A percentile compares a stretch with the other conserved stretches of the same genome.
phyloP scores from a whole-genome alignment of 2,888 invertebrate species.

The Sphecodes monilicornis region DNA sequence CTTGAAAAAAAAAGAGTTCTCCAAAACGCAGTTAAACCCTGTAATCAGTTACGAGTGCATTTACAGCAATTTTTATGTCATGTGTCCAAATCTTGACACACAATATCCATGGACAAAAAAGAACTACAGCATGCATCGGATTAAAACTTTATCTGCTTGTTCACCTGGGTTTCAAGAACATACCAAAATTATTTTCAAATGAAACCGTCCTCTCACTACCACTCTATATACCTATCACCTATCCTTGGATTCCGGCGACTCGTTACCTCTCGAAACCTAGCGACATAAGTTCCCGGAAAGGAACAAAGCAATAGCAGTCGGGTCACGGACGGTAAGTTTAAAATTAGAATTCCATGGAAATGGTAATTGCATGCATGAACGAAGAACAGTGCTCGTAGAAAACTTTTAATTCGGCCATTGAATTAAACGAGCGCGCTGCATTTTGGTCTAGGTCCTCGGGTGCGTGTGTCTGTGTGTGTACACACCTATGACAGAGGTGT shows the following conservation, averaged over 20 bases:
- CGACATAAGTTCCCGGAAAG: slow-evolving; percentile 28
- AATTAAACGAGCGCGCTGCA: slow-evolving; percentile 63
- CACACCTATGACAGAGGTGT: no score
- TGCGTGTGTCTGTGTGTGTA: no score
- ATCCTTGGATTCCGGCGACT: background rate
- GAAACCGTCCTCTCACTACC: background rate
- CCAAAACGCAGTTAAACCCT: no score
- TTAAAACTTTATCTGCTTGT: background rate
- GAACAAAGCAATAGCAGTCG: slow-evolving; percentile 20
- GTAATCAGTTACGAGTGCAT: no score
- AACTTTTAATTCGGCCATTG: slow-evolving; percentile 71
- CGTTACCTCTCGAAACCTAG: slow-evolving; percentile 12
- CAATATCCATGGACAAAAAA: no score
- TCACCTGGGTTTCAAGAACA: background rate
- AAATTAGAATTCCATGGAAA: slow-evolving; percentile 61
- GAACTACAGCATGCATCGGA: background rate
- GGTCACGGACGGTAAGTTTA: slow-evolving; percentile 41
- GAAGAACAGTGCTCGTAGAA: slow-evolving; percentile 63
- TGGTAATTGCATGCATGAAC: slow-evolving; percentile 68
- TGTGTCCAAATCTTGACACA: no score
- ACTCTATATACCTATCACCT: background rate
- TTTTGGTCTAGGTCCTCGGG: slow-evolving; percentile 22
- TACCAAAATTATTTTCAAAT: background rate
- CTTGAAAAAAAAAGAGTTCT: no score
- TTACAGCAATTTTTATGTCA: no score